A percentile compares a stretch with the other conserved stretches of the same genome.
These are phyloP conservation scores for Griposia aprilina DNA, from an alignment of 2,888 invertebrate species.

Conservation along the genomic window DNA sequence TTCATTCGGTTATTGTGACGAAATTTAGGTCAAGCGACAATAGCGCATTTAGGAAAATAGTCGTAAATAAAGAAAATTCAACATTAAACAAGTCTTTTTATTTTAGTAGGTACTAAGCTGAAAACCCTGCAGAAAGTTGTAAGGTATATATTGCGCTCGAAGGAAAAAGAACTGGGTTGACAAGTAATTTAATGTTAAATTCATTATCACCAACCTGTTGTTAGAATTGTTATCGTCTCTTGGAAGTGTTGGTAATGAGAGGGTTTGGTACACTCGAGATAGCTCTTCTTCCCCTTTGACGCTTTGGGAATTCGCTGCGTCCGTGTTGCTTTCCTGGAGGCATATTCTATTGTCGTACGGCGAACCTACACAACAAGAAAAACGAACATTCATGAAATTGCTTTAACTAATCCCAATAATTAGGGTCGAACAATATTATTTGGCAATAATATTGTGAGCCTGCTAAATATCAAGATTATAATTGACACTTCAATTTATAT, in stretches of 20 bases:
- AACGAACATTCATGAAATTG: constrained; percentile 9
- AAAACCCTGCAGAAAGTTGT: neutral
- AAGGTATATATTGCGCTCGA: neutral
- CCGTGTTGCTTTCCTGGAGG: constrained; percentile 79
- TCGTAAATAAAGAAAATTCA: neutral
- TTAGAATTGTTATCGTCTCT: constrained; percentile 82
- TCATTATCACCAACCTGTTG: constrained; percentile 71
- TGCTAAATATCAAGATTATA: neutral
- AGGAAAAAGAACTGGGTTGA: neutral
- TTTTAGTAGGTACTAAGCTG: neutral
- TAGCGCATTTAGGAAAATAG: neutral
- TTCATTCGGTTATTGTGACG: neutral
- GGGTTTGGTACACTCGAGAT: constrained; percentile 84
- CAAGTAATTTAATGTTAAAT: neutral
- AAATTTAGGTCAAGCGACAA: neutral
- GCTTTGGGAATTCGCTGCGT: constrained; percentile 76
- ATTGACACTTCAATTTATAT: neutral
- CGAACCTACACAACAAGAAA: constrained; percentile 71
- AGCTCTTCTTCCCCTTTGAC: constrained; percentile 83
- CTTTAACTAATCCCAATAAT: neutral
- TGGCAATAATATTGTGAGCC: neutral
- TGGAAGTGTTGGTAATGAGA: constrained; percentile 78
- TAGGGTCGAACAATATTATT: neutral
- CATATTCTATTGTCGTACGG: constrained; percentile 83
- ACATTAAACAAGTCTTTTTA: neutral